phyloP scores from a whole-genome alignment of 2,113 vertebrate species.

The Plestiodon gilberti region DNA sequence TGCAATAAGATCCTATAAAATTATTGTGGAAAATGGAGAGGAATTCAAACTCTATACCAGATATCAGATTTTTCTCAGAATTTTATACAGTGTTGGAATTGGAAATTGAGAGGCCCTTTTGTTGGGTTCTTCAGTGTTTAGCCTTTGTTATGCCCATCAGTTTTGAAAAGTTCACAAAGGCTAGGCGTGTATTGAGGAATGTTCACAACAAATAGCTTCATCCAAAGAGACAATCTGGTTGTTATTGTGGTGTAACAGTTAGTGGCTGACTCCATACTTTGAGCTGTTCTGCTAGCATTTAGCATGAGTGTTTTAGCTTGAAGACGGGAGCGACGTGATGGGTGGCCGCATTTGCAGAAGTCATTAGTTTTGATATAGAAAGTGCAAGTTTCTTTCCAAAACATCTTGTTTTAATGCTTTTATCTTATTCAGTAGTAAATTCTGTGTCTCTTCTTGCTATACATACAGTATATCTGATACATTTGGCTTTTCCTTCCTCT shows the following conservation, averaged over 20 bases:
- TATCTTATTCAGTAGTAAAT: background rate
- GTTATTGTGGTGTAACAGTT: conserved; percentile 6
- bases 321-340: conserved; percentile 6
- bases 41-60: too few relatives aligned
- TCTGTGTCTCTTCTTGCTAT: background rate
- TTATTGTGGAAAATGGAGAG: too few relatives aligned
- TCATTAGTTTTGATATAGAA: background rate
- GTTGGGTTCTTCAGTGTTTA: background rate
- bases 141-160: background rate
- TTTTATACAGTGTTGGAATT: background rate
- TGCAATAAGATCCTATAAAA: too few relatives aligned
- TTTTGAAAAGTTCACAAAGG: background rate
- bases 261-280: background rate
- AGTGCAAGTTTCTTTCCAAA: background rate
- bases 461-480: too few relatives aligned
- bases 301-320: background rate
- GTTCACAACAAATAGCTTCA: conserved; percentile 5
- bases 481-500: background rate
- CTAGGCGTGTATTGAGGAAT: background rate
- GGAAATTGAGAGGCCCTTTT: background rate
- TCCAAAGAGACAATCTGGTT: background rate
- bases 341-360: background rate
- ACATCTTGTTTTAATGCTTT: background rate
- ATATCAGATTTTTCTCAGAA: background rate
- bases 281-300: conserved; percentile 19